Evolutionary conservation across 2,797 vertebrate species (phyloP).

Genomic region (Pseudomugil tenellus): DNA sequence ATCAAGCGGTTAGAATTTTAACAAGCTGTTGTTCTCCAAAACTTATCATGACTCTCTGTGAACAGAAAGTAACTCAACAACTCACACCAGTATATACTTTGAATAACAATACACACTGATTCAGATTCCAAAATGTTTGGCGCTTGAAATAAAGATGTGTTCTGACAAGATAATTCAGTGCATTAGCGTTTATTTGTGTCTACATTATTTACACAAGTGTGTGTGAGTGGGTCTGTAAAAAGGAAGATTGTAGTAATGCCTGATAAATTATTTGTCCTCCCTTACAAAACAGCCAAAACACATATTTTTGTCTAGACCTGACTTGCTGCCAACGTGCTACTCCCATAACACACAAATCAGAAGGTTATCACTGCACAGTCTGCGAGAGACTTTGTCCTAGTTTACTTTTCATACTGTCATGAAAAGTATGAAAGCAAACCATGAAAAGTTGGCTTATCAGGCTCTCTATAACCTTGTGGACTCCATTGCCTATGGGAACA

Average conservation of each 20-base stretch:
- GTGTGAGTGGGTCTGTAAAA: constrained; percentile 28
- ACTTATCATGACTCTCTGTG: constrained; percentile 11
- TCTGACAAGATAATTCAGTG: constrained; percentile 36
- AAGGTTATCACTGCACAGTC: constrained; percentile 61
- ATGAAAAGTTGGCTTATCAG: constrained; percentile 67
- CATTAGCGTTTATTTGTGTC: constrained; percentile 10
- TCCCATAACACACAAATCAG: constrained; percentile 73
- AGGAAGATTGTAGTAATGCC: constrained; percentile 50
- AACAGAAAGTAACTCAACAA: constrained; percentile 29
- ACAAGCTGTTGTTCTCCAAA: constrained; percentile 31
- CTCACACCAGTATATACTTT: constrained; percentile 15
- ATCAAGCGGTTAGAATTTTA: constrained; percentile 31
- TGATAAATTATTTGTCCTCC: constrained; percentile 75
- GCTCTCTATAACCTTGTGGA: constrained; percentile 63
- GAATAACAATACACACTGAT: constrained; percentile 2
- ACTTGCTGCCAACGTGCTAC: constrained; percentile 71
- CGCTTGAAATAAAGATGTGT: constrained; percentile 26
- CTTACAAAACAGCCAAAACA: constrained; percentile 78
- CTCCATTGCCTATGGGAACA: constrained; percentile 60
- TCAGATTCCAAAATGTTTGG: constrained; percentile 8
- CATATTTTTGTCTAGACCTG: constrained; percentile 83
- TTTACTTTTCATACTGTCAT: constrained; percentile 42
- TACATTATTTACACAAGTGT: constrained; percentile 8
- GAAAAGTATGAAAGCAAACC: constrained; percentile 28
- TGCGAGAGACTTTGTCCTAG: constrained; percentile 61